phyloP scores from a whole-genome alignment of 2,888 invertebrate species.

The Cecidostiba fungosa region DNA sequence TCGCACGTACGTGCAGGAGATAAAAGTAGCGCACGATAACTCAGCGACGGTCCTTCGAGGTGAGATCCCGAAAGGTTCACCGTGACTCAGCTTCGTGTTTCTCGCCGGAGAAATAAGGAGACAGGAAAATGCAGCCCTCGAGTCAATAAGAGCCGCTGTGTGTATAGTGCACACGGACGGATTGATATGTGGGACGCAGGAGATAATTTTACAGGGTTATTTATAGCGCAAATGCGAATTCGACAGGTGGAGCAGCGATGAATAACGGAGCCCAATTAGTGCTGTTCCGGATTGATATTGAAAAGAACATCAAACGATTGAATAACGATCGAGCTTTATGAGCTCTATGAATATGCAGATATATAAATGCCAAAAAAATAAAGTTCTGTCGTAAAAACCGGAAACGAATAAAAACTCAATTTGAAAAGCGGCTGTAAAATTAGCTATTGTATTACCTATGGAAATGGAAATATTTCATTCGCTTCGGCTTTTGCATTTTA shows the following conservation, averaged over 20 bases:
- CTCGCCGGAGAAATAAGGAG: not conserved
- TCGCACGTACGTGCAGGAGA: constrained; percentile 71
- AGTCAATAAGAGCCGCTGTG: not conserved
- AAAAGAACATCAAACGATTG: not conserved
- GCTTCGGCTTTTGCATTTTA: not conserved
- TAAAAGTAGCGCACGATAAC: constrained; percentile 71
- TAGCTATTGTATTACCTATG: not conserved
- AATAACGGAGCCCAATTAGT: not conserved
- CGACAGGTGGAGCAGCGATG: not conserved
- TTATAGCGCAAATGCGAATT: not conserved
- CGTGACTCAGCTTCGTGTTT: not conserved
- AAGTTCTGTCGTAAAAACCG: not conserved
- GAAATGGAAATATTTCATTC: not conserved
- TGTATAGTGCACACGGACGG: not conserved
- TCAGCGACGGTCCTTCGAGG: constrained; percentile 3
- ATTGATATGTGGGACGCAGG: not conserved
- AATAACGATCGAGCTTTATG: not conserved
- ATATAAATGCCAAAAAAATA: not conserved
- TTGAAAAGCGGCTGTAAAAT: not conserved
- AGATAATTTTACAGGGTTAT: not conserved
- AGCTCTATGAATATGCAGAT: not conserved
- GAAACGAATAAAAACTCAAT: not conserved
- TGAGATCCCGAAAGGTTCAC: not conserved
- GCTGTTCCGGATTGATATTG: not conserved
- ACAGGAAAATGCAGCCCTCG: not conserved